These are phyloP conservation scores for Pheosia tremula DNA, from an alignment of 2,888 invertebrate species.

Conservation along the genomic window DNA sequence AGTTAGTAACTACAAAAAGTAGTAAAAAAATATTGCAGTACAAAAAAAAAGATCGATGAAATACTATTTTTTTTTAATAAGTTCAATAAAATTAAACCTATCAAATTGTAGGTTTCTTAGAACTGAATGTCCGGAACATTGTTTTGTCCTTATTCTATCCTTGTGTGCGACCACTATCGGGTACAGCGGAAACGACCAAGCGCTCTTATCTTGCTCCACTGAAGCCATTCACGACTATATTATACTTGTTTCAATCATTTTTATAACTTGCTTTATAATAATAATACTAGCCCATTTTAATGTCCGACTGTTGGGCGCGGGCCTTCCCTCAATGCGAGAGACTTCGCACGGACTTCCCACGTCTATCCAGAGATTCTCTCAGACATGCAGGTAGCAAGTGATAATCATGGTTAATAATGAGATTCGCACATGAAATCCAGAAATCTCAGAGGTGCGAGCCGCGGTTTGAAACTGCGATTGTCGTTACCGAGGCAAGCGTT, in stretches of 20 bases:
- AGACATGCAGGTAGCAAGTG: too few relatives aligned
- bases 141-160: slow-evolving; percentile 53
- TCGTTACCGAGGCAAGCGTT: too few relatives aligned
- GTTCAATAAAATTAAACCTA: background rate
- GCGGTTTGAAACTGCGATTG: too few relatives aligned
- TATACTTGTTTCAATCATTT: background rate
- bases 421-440: too few relatives aligned
- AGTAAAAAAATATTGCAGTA: background rate
- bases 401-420: too few relatives aligned
- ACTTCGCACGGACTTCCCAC: too few relatives aligned
- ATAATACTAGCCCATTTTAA: too few relatives aligned
- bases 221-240: slow-evolving; percentile 4
- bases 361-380: too few relatives aligned
- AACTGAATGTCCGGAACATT: slow-evolving; percentile 40
- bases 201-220: slow-evolving; percentile 59
- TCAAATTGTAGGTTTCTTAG: slow-evolving; percentile 39
- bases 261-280: background rate
- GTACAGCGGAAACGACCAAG: slow-evolving; percentile 58
- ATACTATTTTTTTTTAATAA: background rate
- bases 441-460: too few relatives aligned
- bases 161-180: slow-evolving; percentile 54
- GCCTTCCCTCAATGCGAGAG: too few relatives aligned
- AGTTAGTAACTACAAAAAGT: too few relatives aligned
- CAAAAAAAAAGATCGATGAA: background rate
- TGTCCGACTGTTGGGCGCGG: too few relatives aligned